Percentiles rank a stretch among this genome's conserved stretches.
Conservation (phyloP, 1,140 invertebrate genomes). For the Hylyphantes graminicola region DNA sequence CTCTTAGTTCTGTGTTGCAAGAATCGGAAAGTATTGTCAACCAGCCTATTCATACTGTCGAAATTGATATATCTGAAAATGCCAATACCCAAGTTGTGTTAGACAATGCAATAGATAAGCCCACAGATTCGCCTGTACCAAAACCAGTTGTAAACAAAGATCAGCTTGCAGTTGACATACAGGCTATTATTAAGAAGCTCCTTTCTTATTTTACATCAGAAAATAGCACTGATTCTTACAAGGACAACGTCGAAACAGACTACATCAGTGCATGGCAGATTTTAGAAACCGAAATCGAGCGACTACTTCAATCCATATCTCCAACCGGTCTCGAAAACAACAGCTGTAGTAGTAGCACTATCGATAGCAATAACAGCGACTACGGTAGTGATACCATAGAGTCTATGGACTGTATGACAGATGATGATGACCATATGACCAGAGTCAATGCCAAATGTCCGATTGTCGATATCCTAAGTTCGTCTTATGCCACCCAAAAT, state of each 20-base stretch:
- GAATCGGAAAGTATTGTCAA: neutral
- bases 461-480: conserved; percentile 13
- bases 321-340: conserved; percentile 43
- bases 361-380: conserved; percentile 62
- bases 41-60: neutral
- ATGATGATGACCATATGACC: conserved; percentile 48
- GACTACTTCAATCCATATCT: conserved; percentile 60
- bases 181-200: conserved; percentile 60
- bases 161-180: conserved; percentile 57
- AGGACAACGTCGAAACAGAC: conserved; percentile 43
- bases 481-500: conserved; percentile 8
- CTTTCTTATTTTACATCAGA: conserved; percentile 57
- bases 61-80: neutral
- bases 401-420: conserved; percentile 58
- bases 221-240: conserved; percentile 29
- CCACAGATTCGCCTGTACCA: neutral
- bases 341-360: conserved; percentile 58
- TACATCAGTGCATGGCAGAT: conserved; percentile 45
- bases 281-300: conserved; percentile 62
- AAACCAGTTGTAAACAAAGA: conserved; percentile 42
- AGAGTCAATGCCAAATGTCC: conserved; percentile 10
- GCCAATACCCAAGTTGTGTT: neutral
- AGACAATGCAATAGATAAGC: neutral
- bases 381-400: conserved; percentile 63
- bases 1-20: too few relatives aligned